phyloP scores from a whole-genome alignment of 64 coral and sea anemone genomes.

The Montipora capricornis region DNA sequence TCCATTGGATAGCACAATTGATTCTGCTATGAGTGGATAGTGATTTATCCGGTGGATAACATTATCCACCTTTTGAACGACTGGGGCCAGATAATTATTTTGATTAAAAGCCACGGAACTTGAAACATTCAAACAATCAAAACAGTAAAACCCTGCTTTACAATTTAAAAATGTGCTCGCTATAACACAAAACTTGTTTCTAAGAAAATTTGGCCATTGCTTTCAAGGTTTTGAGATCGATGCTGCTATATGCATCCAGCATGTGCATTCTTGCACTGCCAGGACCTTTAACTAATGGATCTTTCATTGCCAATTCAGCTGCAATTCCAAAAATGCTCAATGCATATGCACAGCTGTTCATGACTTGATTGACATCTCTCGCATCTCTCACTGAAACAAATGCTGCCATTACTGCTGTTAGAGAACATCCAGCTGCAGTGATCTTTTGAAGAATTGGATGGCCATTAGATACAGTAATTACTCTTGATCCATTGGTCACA shows the following conservation, averaged over 20 bases:
- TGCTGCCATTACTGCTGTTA: constrained; percentile 25
- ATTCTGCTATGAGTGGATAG: no score
- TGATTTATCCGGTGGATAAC: no score
- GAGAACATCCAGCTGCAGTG: constrained; percentile 48
- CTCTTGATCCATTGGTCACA: constrained; percentile 18
- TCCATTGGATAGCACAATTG: no score
- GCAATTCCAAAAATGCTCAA: constrained; percentile 63
- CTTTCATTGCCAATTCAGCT: constrained; percentile 41
- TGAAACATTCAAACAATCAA: no score
- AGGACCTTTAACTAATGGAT: constrained; percentile 31
- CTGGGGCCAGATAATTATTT: no score
- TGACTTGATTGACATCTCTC: constrained; percentile 35
- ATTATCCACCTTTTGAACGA: no score
- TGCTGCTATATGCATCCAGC: constrained; percentile 46
- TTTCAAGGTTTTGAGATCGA: constrained; percentile 12
- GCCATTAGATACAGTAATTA: constrained; percentile 47
- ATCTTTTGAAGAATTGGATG: constrained; percentile 45
- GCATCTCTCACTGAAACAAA: constrained; percentile 55
- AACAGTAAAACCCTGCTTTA: no score
- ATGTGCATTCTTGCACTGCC: constrained; percentile 61
- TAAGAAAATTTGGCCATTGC: constrained; percentile 49
- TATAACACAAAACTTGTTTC: not conserved
- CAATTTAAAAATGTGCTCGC: no score
- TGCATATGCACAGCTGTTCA: constrained; percentile 54
- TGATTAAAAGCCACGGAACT: no score